Conservation (phyloP, 2,888 invertebrate genomes). For the Coleophora flavipennella region DNA sequence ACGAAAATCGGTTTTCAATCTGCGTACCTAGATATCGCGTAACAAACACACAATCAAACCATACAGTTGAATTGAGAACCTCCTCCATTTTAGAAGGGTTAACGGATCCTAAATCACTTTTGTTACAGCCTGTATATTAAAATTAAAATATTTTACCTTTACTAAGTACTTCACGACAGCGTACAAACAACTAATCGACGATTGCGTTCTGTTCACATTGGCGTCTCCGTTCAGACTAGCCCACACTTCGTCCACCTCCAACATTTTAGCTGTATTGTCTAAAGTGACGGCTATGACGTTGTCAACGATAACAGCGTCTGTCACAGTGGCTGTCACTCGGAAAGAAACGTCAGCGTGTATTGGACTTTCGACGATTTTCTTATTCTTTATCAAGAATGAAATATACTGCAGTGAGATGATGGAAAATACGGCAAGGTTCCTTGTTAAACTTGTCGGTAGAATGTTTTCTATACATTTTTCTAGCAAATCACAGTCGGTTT, state of each 20-base stretch:
- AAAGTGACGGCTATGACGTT: constrained; percentile 46
- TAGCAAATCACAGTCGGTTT: constrained; percentile 52
- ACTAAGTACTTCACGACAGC: constrained; percentile 60
- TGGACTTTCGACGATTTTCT: constrained; percentile 58
- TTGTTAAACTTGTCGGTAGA: constrained; percentile 40
- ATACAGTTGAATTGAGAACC: too few relatives aligned
- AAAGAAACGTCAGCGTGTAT: constrained; percentile 58
- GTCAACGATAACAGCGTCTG: constrained; percentile 51
- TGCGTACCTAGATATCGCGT: too few relatives aligned
- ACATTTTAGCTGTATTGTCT: constrained; percentile 51
- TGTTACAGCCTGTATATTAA: too few relatives aligned
- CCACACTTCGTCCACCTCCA: constrained; percentile 56
- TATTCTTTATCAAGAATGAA: constrained; percentile 64
- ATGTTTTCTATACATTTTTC: constrained; percentile 58
- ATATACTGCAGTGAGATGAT: constrained; percentile 62
- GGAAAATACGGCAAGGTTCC: constrained; percentile 51
- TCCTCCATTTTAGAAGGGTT: too few relatives aligned
- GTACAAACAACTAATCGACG: constrained; percentile 62
- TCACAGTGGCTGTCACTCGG: constrained; percentile 31
- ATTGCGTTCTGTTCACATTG: constrained; percentile 56
- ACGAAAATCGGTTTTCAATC: too few relatives aligned
- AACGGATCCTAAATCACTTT: too few relatives aligned
- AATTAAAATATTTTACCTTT: constrained; percentile 39
- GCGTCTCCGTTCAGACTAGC: constrained; percentile 50
- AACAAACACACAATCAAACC: too few relatives aligned